A percentile compares a stretch with the other conserved stretches of the same genome.
Evolutionary conservation across 2,113 vertebrate species (phyloP).

Genomic region (Oryzias melastigma): DNA sequence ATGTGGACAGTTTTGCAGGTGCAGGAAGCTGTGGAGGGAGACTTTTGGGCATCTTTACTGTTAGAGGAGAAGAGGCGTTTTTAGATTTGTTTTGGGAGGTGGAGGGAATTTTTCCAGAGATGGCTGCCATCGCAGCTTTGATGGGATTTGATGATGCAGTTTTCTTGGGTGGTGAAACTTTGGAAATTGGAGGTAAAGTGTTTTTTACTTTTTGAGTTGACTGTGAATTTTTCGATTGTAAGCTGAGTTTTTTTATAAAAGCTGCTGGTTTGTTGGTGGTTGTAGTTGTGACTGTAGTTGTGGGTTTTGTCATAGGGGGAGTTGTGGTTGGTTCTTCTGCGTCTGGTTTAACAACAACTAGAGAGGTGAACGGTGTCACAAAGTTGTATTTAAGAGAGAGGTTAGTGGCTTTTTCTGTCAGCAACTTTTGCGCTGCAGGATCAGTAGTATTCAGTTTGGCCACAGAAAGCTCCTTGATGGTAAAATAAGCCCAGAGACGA

Average conservation of each 20-base stretch:
- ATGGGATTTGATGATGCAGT: conserved; percentile 36
- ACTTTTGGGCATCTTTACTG: conserved; percentile 35
- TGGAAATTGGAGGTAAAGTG: conserved; percentile 4
- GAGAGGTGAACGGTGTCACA: conserved; percentile 83
- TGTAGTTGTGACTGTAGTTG: conserved; percentile 23
- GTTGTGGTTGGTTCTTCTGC: conserved; percentile 56
- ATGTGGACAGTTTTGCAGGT: conserved; percentile 52
- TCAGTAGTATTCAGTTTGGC: conserved; percentile 74
- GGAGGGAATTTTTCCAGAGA: conserved; percentile 41
- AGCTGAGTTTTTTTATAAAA: conserved; percentile 26
- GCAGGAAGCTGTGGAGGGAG: conserved; percentile 33
- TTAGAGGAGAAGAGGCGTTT: conserved; percentile 22
- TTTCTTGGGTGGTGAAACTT: conserved; percentile 42
- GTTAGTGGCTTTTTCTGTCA: conserved; percentile 80
- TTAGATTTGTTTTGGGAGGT: conserved; percentile 37
- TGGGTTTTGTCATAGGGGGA: conserved; percentile 48
- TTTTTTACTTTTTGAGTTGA: conserved; percentile 41
- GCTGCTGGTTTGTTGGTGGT: conserved; percentile 29
- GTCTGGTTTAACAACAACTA: conserved; percentile 81
- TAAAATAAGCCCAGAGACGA: conserved; percentile 84
- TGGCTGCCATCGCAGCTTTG: conserved; percentile 47
- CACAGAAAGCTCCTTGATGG: conserved; percentile 81
- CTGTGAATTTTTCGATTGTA: conserved; percentile 27
- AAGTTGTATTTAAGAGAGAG: conserved; percentile 86
- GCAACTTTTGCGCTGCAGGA: conserved; percentile 58